A percentile compares a stretch with the other conserved stretches of the same genome.
phyloP scores from a whole-genome alignment of 2,888 invertebrate genomes.

The Acrobasis consociella region DNA sequence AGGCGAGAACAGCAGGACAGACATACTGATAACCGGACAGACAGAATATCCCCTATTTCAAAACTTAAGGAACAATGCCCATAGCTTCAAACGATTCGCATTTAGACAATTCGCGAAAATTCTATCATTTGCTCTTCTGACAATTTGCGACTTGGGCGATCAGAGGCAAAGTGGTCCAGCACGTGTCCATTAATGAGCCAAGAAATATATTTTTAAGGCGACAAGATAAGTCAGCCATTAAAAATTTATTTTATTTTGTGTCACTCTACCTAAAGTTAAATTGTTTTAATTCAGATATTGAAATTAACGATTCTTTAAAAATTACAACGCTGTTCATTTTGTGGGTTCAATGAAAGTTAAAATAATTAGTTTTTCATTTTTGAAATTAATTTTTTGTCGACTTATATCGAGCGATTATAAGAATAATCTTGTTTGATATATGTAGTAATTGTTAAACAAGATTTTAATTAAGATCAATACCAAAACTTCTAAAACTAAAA shows the following conservation, averaged over 20 bases:
- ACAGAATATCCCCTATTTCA: too few relatives aligned
- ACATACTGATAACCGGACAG: too few relatives aligned
- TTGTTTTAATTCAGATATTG: not conserved
- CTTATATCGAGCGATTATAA: too few relatives aligned
- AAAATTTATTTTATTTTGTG: constrained; percentile 17
- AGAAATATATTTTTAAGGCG: constrained; percentile 25
- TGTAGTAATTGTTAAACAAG: too few relatives aligned
- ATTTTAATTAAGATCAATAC: too few relatives aligned
- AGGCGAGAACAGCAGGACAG: too few relatives aligned
- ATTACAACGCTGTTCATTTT: not conserved
- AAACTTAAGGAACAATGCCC: too few relatives aligned
- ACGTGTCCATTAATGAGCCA: constrained; percentile 36
- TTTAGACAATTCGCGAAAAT: not conserved
- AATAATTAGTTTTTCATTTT: too few relatives aligned
- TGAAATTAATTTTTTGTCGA: too few relatives aligned
- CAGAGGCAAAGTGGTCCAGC: constrained; percentile 5
- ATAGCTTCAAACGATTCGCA: not conserved
- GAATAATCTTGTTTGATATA: too few relatives aligned
- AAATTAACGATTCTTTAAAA: constrained; percentile 6
- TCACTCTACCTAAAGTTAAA: constrained; percentile 10
- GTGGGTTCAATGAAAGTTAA: too few relatives aligned
- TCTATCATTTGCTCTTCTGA: not conserved
- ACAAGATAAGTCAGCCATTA: constrained; percentile 15
- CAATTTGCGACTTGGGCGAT: not conserved
- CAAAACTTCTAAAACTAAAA: too few relatives aligned